A percentile compares a stretch with the other conserved stretches of the same genome.
Conservation (phyloP, 2,888 invertebrate genomes). For the Drosophila fungiperda region DNA sequence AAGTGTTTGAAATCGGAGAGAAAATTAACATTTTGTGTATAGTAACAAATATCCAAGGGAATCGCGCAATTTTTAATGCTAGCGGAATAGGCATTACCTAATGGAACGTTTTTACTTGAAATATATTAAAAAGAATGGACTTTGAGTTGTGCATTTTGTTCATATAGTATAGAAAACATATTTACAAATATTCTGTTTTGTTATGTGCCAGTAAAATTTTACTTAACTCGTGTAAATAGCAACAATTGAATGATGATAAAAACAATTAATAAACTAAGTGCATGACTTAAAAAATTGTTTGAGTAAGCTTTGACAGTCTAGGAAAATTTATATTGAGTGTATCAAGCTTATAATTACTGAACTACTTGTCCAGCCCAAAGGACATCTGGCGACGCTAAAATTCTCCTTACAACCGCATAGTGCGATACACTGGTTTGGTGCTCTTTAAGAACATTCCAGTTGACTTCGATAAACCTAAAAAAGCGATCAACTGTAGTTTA, state of each 20-base stretch:
- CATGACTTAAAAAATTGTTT: slow-evolving; percentile 48
- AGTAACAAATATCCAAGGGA: slow-evolving; percentile 12
- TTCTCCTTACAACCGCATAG: neutral
- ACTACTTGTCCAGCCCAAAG: neutral
- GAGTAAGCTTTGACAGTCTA: neutral
- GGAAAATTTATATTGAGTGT: neutral
- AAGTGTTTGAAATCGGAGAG: slow-evolving; percentile 26
- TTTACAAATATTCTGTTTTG: slow-evolving; percentile 65
- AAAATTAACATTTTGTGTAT: slow-evolving; percentile 24
- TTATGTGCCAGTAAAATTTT: slow-evolving; percentile 71
- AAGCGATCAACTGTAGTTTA: neutral
- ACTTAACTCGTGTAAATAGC: slow-evolving; percentile 74
- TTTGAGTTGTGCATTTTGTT: slow-evolving; percentile 53
- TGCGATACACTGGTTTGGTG: slow-evolving; percentile 1
- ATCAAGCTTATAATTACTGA: neutral
- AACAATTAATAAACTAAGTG: slow-evolving; percentile 71
- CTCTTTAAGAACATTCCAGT: neutral
- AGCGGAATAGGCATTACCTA: slow-evolving; percentile 30
- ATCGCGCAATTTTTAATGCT: slow-evolving; percentile 39
- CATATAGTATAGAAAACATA: slow-evolving; percentile 40
- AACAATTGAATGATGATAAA: slow-evolving; percentile 60
- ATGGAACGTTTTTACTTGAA: slow-evolving; percentile 40
- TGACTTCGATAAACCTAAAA: neutral
- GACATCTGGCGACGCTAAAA: neutral
- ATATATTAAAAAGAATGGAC: slow-evolving; percentile 27